A percentile compares a stretch with the other conserved stretches of the same genome.
phyloP scores from a whole-genome alignment of 2,113 vertebrate species.

The Rissa tridactyla region DNA sequence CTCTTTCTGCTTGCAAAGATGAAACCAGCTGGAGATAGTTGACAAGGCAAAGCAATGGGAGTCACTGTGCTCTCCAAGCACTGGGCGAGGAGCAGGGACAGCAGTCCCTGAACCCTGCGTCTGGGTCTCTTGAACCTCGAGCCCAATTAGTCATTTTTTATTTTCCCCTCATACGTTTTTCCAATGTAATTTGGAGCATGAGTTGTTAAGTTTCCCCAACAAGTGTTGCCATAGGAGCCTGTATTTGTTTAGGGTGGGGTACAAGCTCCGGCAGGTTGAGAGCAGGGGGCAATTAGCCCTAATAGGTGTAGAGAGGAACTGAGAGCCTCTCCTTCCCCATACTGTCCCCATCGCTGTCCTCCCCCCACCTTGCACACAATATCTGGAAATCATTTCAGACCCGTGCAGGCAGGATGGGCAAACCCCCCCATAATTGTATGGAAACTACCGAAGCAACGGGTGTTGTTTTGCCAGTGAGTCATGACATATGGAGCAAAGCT shows the following conservation, averaged over 20 bases:
- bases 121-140: constrained; percentile 15
- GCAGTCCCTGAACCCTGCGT: not conserved
- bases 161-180: constrained; percentile 63
- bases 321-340: not conserved
- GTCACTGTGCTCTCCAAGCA: not conserved
- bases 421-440: constrained; percentile 43
- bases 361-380: constrained; percentile 6
- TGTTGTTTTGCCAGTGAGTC: constrained; percentile 59
- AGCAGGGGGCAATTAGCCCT: constrained; percentile 64
- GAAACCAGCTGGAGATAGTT: not conserved
- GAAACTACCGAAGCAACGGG: constrained; percentile 35
- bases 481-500: constrained; percentile 42
- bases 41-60: not conserved
- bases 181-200: constrained; percentile 61
- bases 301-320: constrained; percentile 60
- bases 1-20: not conserved
- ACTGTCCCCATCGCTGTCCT: constrained; percentile 18
- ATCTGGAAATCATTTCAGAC: constrained; percentile 57
- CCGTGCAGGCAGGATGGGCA: constrained; percentile 11
- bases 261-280: not conserved
- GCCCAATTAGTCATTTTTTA: constrained; percentile 65
- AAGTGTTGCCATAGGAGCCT: constrained; percentile 71
- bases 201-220: constrained; percentile 66
- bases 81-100: not conserved
- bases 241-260: constrained; percentile 77